Base-by-base conservation (phyloP, 2,113 vertebrate genomes). In the Cottus gobio region DNA sequence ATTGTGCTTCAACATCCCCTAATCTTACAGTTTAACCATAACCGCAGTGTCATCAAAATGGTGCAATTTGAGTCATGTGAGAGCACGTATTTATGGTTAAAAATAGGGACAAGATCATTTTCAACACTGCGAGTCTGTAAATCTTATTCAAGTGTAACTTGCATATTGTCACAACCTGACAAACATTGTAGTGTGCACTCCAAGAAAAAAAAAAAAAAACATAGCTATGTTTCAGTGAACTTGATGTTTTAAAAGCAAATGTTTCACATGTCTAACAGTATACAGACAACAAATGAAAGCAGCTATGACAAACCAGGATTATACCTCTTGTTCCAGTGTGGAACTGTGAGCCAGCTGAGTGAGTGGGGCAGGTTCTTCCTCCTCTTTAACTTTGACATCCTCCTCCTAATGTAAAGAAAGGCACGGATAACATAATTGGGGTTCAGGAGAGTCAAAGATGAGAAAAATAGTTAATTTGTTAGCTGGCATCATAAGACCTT, bases 291-390 rank as follows among this genome's bases (percentile, higher is more conserved):
- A 52, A 18, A 57, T 48, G 31, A 69, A 39, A 10, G 26, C 0
- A 54, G 42, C 18, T 15, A 18, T 6, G 31, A 65, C 28, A 20
- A 65, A 50, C 7, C 0, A 4, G 15, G 64, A 34, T 24, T 30
- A 16, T 90, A 92, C 94, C 93, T 94, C 93, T 69, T 90, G 91
- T 68, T 94, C 94, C 70, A 94, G 81, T 7, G 91, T 87, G 11
- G 92, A 94, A 83, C 93, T 95, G 78, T 90, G 93, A 79, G 87
- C 85, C 58, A 94, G 87, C 80, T 93, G 92, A 78, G 85, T 87
- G 57, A 92, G 50, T 9, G 85, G 58, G 70, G 75, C 84, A 37
- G 68, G 64, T 64, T 91, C 90, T 44, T 93, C 91, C 50, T 93
- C 92, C 15, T 79, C 89, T 83, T 88, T 87, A 44, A 87, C 72